Conservation (phyloP, 2,888 invertebrate genomes). For the Aphodius sticticus region DNA sequence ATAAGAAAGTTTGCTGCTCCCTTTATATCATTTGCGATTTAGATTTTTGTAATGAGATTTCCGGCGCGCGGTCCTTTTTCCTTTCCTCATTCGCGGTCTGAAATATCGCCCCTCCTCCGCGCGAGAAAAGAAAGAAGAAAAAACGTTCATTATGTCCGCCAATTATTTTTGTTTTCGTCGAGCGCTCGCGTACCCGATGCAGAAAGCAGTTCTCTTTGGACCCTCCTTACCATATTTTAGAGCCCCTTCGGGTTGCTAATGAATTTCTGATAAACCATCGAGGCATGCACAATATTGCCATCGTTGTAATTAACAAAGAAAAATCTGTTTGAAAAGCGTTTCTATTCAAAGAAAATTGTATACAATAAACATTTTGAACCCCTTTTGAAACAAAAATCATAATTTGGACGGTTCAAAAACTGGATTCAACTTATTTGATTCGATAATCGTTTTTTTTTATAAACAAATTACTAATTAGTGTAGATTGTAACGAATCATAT, state of each 20-base stretch:
- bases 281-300: not conserved
- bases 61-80: not conserved
- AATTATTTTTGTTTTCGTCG: slow-evolving; percentile 26
- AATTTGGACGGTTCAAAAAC: too few species aligned
- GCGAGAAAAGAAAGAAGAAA: slow-evolving; percentile 5
- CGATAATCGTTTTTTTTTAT: too few species aligned
- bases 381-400: not conserved
- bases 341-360: not conserved
- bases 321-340: not conserved
- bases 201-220: not conserved
- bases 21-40: slow-evolving; percentile 55
- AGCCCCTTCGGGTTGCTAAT: not conserved
- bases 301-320: not conserved
- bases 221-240: not conserved
- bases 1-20: slow-evolving; percentile 50
- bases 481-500: too few species aligned
- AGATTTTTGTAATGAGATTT: slow-evolving; percentile 44
- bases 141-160: slow-evolving; percentile 29
- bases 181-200: not conserved
- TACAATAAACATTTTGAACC: not conserved
- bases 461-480: too few species aligned
- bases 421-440: too few species aligned
- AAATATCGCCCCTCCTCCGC: not conserved
- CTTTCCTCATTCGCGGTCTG: slow-evolving; percentile 7
- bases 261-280: slow-evolving; percentile 15